Conservation (phyloP, 2,113 vertebrate species). For the Monopterus albus region DNA sequence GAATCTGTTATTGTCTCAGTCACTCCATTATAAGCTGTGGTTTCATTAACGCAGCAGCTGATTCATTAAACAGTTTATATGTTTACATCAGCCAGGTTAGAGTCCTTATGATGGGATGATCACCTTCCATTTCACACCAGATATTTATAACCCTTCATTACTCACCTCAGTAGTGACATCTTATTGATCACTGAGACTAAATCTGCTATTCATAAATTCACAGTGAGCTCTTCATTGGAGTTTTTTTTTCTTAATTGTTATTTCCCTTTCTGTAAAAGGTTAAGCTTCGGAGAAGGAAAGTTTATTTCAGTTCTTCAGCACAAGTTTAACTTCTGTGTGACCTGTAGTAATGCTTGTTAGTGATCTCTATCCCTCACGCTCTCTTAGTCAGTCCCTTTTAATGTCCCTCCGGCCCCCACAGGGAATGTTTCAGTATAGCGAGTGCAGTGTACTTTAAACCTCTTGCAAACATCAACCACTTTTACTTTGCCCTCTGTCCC, state of each 20-base stretch:
- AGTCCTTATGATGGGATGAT: conserved; percentile 26
- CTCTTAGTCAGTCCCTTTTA: conserved; percentile 39
- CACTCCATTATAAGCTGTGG: conserved; percentile 1
- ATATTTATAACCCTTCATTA: conserved; percentile 62
- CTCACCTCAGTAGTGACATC: conserved; percentile 48
- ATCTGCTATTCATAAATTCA: conserved; percentile 70
- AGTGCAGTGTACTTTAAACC: conserved; percentile 36
- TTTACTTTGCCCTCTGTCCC: conserved; percentile 42
- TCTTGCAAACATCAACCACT: conserved; percentile 41
- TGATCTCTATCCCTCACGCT: conserved; percentile 28
- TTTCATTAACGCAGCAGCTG: conserved; percentile 10
- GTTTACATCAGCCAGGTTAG: conserved; percentile 38
- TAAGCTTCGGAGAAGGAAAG: conserved; percentile 31
- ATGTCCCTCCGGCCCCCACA: conserved; percentile 26
- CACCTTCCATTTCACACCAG: conserved; percentile 43
- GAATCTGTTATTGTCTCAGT: conserved; percentile 21
- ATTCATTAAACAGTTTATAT: conserved; percentile 35
- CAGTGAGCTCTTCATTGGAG: conserved; percentile 45
- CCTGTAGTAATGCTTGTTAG: conserved; percentile 4
- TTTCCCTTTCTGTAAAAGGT: conserved; percentile 55
- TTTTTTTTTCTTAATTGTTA: conserved; percentile 61
- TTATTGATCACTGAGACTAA: conserved; percentile 61
- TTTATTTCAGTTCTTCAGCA: conserved; percentile 25
- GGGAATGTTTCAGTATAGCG: conserved; percentile 35
- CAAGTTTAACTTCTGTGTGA: conserved; percentile 31